Percentiles rank a stretch among this genome's conserved stretches.
These are phyloP conservation scores for Suricata suricatta DNA, from an alignment of 2,113 vertebrate genomes.

Conservation along the genomic window DNA sequence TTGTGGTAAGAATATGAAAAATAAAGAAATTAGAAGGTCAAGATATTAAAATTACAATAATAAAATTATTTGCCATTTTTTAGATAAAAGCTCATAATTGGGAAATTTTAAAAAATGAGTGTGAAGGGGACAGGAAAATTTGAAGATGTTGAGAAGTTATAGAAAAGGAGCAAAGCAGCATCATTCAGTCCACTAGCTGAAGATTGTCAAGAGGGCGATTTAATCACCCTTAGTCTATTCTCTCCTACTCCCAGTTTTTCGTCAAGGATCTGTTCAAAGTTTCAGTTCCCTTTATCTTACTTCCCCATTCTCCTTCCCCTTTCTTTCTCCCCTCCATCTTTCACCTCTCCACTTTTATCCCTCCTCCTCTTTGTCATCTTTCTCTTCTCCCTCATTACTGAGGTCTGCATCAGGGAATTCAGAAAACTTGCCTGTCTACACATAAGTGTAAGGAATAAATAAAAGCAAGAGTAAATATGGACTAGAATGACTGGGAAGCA, in stretches of 20 bases:
- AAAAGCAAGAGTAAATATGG: not conserved
- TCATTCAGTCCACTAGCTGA: not conserved
- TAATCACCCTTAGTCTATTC: not conserved
- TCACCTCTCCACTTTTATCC: not conserved
- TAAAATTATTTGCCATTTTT: not conserved
- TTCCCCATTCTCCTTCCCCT: not conserved
- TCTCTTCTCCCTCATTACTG: not conserved
- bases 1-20: constrained; percentile 40
- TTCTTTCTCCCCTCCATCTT: not conserved
- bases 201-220: not conserved
- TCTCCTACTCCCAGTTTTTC: not conserved
- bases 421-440: constrained; percentile 8
- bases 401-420: not conserved
- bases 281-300: not conserved
- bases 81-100: not conserved
- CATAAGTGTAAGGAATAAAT: not conserved
- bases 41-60: not conserved
- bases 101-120: not conserved
- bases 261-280: not conserved
- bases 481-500: not conserved
- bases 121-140: not conserved
- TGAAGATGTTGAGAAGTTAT: not conserved
- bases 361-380: not conserved
- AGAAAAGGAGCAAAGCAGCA: not conserved
- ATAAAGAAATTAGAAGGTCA: not conserved